phyloP scores from a whole-genome alignment of 1,140 invertebrate genomes.

The Metopolophium dirhodum region DNA sequence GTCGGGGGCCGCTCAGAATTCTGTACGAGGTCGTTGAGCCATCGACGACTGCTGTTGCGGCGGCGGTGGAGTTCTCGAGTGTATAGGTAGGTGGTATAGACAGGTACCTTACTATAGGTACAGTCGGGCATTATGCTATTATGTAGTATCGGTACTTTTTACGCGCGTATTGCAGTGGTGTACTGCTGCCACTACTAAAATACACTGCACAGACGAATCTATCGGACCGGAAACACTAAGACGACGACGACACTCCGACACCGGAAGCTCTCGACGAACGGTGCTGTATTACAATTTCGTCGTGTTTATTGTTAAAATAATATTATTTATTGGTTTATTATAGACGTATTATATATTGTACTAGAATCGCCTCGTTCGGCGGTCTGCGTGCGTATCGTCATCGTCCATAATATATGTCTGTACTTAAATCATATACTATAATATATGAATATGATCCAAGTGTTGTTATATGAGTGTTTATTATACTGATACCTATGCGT shows the following conservation, averaged over 20 bases:
- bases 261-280: not conserved
- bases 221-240: not conserved
- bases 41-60: not conserved
- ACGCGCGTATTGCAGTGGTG: no score
- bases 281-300: not conserved
- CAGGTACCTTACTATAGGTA: not conserved
- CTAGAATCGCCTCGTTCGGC: not conserved
- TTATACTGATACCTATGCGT: not conserved
- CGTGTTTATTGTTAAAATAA: not conserved
- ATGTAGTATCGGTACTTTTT: not conserved
- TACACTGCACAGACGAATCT: not conserved
- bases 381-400: not conserved
- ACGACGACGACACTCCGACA: not conserved
- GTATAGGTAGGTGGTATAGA: not conserved
- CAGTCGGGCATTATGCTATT: not conserved
- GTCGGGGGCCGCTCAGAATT: not conserved
- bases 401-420: not conserved
- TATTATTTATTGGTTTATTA: not conserved
- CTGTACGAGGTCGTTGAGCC: slow-evolving; percentile 23
- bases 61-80: not conserved
- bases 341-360: not conserved
- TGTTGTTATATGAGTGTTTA: not conserved
- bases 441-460: no score
- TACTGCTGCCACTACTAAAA: not conserved
- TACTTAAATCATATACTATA: no score